phyloP scores from a whole-genome alignment of 30 jellyfish, hydroid and myxozoan species.

The Nemopilema nomurai region DNA sequence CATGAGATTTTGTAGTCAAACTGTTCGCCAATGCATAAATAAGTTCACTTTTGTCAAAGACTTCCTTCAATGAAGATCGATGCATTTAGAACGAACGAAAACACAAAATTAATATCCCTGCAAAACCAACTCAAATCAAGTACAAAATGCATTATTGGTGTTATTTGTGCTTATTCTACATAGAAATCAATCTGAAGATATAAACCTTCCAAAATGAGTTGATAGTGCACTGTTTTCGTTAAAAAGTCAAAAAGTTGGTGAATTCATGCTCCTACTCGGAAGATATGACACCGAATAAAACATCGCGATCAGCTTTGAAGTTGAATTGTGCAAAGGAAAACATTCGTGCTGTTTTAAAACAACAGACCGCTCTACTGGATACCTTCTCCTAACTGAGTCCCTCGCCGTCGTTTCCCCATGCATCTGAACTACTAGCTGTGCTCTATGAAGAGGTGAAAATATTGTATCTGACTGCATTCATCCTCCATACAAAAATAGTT shows the following conservation, averaged over 20 bases:
- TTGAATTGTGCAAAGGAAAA: conserved; percentile 65
- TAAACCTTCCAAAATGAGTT: background rate
- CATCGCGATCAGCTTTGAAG: conserved; percentile 43
- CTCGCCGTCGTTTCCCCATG: conserved; percentile 69
- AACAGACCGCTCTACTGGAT: conserved; percentile 68
- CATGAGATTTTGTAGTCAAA: no score
- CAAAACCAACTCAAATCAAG: no score
- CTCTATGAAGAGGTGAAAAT: conserved; percentile 54
- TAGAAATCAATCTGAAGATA: background rate
- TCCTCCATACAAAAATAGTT: conserved; percentile 67
- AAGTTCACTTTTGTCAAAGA: no score
- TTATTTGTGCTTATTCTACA: no score
- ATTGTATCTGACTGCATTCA: conserved; percentile 45
- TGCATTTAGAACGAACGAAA: no score
- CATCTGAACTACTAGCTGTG: conserved; percentile 66
- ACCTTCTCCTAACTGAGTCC: conserved; percentile 60
- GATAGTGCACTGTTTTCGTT: background rate
- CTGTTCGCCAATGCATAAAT: no score
- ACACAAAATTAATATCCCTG: no score
- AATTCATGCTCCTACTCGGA: background rate
- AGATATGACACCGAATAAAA: conserved; percentile 36
- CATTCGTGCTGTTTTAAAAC: conserved; percentile 64
- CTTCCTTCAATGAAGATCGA: no score
- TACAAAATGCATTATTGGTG: no score
- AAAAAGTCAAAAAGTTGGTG: background rate